phyloP scores from a whole-genome alignment of 2,888 invertebrate species.

The Cacoxenus indagator region DNA sequence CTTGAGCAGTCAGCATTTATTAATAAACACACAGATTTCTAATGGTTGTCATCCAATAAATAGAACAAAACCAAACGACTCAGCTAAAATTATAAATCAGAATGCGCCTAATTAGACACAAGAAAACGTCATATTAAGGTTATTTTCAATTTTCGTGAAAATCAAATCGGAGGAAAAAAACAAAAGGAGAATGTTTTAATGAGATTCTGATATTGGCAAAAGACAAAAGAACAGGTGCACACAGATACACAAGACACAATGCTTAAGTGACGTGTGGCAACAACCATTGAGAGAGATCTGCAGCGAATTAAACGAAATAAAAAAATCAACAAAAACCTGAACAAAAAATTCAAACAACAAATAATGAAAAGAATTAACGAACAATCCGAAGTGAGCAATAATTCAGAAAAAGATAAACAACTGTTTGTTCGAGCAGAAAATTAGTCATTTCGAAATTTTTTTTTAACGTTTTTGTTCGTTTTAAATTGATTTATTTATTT shows the following conservation, averaged over 20 bases:
- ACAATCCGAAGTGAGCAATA: not conserved
- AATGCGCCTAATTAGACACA: slow-evolving; percentile 6
- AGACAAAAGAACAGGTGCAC: slow-evolving; percentile 43
- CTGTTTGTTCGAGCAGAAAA: slow-evolving; percentile 10
- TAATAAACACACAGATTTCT: not conserved
- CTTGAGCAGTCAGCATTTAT: slow-evolving; percentile 18
- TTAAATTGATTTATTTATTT: not conserved
- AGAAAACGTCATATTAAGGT: slow-evolving; percentile 1
- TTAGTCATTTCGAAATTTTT: slow-evolving; percentile 8
- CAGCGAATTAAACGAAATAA: not conserved
- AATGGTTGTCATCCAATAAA: not conserved
- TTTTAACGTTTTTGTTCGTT: slow-evolving; percentile 5
- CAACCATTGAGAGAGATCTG: not conserved
- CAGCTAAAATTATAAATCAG: slow-evolving; percentile 10
- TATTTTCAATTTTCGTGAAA: not conserved
- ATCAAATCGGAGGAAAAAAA: not conserved
- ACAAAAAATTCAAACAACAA: not conserved
- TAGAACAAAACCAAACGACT: not conserved
- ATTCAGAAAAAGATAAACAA: not conserved
- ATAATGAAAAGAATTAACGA: not conserved
- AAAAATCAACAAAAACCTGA: not conserved
- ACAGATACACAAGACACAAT: too few relatives aligned
- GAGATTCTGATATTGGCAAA: slow-evolving; percentile 42
- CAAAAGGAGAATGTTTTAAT: slow-evolving; percentile 40
- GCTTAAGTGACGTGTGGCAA: slow-evolving; percentile 1